Conservation (phyloP, 2,113 vertebrate species). For the Axis porcinus region DNA sequence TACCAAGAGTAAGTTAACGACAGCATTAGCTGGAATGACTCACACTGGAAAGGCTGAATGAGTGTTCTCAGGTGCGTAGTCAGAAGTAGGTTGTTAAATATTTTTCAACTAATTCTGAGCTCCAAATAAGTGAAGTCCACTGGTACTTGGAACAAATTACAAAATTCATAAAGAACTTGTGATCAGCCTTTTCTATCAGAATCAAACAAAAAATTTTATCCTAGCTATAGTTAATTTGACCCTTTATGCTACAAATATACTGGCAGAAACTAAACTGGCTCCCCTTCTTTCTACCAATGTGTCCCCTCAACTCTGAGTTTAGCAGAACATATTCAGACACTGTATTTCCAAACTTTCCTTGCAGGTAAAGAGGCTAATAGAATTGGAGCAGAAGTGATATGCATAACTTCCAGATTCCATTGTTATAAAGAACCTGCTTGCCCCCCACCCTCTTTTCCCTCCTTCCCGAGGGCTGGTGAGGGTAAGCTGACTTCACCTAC, state of each 20-base stretch:
- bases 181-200: neutral
- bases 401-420: neutral
- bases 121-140: neutral
- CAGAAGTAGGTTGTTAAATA: neutral
- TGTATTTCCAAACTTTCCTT: neutral
- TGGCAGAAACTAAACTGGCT: neutral
- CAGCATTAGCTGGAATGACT: neutral
- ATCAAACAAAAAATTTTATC: neutral
- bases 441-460: neutral
- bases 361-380: neutral
- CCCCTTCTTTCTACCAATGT: neutral
- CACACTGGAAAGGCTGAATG: neutral
- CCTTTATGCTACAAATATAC: neutral
- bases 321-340: neutral
- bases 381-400: neutral
- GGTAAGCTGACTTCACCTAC: neutral
- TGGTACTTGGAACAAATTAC: neutral
- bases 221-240: neutral
- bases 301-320: neutral
- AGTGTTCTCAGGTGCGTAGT: neutral
- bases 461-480: neutral
- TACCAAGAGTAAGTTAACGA: neutral
- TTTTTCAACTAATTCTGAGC: slow-evolving; percentile 17
- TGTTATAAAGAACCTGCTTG: neutral
- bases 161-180: neutral